Percentiles rank a stretch among this genome's conserved stretches.
These are phyloP conservation scores for Anser cygnoides DNA, from an alignment of 2,113 vertebrate genomes.

Conservation along the genomic window DNA sequence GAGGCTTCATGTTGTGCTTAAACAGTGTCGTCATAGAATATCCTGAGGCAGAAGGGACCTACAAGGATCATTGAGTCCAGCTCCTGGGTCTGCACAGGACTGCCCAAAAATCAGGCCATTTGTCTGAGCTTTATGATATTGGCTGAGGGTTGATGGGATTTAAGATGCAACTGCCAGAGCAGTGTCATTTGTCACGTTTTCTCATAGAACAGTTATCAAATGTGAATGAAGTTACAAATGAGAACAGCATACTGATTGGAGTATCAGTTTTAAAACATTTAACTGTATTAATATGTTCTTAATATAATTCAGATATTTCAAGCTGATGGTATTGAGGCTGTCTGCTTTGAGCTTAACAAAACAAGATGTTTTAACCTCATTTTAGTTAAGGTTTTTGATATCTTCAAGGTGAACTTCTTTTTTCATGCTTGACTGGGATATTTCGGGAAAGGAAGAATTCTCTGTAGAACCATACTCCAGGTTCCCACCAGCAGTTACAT, in stretches of 20 bases:
- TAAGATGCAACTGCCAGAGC: not conserved
- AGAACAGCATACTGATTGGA: not conserved
- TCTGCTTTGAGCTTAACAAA: not conserved
- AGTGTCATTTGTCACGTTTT: not conserved
- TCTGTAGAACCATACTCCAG: not conserved
- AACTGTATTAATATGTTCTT: not conserved
- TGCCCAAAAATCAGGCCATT: too few species aligned
- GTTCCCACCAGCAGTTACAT: not conserved
- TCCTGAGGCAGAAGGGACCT: too few species aligned
- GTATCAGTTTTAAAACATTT: not conserved
- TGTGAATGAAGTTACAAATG: not conserved
- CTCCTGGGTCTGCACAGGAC: too few species aligned
- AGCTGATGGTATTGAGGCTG: not conserved
- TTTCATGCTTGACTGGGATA: not conserved
- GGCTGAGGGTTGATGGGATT: not conserved
- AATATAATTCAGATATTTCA: not conserved
- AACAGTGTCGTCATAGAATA: not conserved
- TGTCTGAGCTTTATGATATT: not conserved
- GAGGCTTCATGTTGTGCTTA: not conserved
- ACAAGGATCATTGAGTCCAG: too few species aligned
- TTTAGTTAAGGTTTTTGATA: not conserved
- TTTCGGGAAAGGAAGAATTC: not conserved
- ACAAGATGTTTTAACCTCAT: not conserved
- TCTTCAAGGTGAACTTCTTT: not conserved
- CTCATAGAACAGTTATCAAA: not conserved